Conservation (phyloP, 2,113 vertebrate species). For the Mus spicilegus region DNA sequence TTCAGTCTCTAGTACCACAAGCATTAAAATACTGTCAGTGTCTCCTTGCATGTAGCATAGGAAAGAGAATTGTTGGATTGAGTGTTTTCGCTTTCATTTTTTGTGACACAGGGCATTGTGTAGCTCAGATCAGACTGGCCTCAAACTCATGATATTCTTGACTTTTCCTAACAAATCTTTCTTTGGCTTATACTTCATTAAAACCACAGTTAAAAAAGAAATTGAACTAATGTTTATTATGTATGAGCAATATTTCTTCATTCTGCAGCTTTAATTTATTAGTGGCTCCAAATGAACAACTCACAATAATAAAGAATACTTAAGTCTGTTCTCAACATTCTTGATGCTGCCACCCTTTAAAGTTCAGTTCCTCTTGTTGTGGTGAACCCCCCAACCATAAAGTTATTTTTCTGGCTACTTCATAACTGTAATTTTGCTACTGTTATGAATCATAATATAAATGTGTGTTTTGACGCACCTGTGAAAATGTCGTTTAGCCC, state of each 20-base stretch:
- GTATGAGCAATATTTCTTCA: neutral
- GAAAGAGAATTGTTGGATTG: neutral
- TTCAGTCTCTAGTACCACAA: neutral
- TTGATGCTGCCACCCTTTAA: neutral
- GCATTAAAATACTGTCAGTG: neutral
- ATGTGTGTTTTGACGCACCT: neutral
- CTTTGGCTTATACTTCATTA: neutral
- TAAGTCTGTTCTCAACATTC: neutral
- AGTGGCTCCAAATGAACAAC: conserved; percentile 1
- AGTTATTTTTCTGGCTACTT: neutral
- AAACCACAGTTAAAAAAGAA: neutral
- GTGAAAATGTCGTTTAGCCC: neutral
- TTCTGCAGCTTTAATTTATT: neutral
- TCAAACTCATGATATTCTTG: neutral
- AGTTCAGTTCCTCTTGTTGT: neutral
- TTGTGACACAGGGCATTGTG: neutral
- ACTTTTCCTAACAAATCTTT: neutral
- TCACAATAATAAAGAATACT: neutral
- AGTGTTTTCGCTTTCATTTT: neutral
- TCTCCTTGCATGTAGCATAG: neutral
- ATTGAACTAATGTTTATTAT: conserved; percentile 32
- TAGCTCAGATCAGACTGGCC: neutral
- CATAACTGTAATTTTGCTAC: neutral
- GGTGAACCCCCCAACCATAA: neutral
- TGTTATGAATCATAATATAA: neutral